These are phyloP conservation scores for Galleria mellonella DNA, from an alignment of 1,140 invertebrate species.

Conservation along the genomic window DNA sequence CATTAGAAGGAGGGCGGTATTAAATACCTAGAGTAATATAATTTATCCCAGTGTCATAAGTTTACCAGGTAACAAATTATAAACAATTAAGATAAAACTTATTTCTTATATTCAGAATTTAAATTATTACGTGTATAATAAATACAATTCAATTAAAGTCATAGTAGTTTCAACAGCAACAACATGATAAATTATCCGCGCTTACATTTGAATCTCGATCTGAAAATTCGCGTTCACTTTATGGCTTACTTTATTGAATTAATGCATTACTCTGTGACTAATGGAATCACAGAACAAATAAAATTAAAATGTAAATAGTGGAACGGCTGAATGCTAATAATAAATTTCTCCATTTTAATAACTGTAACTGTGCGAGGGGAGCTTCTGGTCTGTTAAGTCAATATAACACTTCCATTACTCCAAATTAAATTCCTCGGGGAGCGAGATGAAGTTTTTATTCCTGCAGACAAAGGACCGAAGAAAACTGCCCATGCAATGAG, in stretches of 20 bases:
- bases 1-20: too few species aligned
- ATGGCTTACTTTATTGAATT: conserved; percentile 45
- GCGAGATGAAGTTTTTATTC: conserved; percentile 71
- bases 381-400: conserved; percentile 72
- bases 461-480: conserved; percentile 58
- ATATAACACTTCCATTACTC: conserved; percentile 74
- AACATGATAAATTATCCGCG: conserved; percentile 19
- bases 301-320: conserved; percentile 73
- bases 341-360: conserved; percentile 74
- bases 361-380: conserved; percentile 65
- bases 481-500: conserved; percentile 38
- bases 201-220: conserved; percentile 13
- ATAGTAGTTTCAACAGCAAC: too few species aligned
- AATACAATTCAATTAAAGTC: too few species aligned
- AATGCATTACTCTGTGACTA: conserved; percentile 60
- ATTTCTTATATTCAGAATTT: too few species aligned
- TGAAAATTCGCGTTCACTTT: conserved; percentile 21
- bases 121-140: too few species aligned
- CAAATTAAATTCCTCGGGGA: conserved; percentile 73
- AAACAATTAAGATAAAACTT: too few species aligned
- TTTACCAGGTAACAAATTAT: too few species aligned
- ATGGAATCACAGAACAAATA: conserved; percentile 72
- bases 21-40: too few species aligned
- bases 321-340: conserved; percentile 68
- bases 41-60: too few species aligned